Evolutionary conservation across 2,888 invertebrate genomes (phyloP), one percentile per base, ranked within the genome.

Genomic region (Drosophila gaucha): DNA sequence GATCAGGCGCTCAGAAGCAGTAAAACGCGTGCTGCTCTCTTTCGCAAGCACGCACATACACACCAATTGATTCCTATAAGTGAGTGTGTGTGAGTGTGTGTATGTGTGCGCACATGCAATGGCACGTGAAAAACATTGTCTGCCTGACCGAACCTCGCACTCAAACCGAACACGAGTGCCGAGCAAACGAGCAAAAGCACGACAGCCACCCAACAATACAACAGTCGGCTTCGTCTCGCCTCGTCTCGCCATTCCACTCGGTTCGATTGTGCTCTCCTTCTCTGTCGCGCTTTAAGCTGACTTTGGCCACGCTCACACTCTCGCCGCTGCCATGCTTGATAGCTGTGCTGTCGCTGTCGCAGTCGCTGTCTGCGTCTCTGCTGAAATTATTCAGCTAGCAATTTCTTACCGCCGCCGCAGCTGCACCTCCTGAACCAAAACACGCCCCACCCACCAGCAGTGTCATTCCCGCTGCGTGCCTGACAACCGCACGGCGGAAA

Each of bases 401-500:
- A 75, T 83, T 78, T 78, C 74, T 74, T 74, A 74, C 63, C 46
- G 38, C 50, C 44, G 31, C 38, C 18, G n/a, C 6, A 1, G 26
- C 41, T 18, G 41, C 30, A 22, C 39, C 33, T 31, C 28, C 35
- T 28, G 14, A 18, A 14, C 33, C 24, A 24, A 10, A 14, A 14
- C n/a, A 0, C 38, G 6, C 14, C 36, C 58, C 14, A 14, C 14
- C 16, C 10, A 22, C 35, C 52, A 50, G 43, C 56, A 58, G 52
- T 70, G 66, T 78, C 73, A 78, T 60, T 78, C 60, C 56, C 65
- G 66, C 75, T 75, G 75, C 70, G 71, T 79, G 75, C 75, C 80
- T 79, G 79, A 76, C 75, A 75, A 79, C 77, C 80, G 80, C 76
- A 75, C 77, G 85, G 89, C 89, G 86, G 86, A 86, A 86, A 89